Conservation (phyloP, 1,140 invertebrate genomes). For the Aphelinus atriplicis region DNA sequence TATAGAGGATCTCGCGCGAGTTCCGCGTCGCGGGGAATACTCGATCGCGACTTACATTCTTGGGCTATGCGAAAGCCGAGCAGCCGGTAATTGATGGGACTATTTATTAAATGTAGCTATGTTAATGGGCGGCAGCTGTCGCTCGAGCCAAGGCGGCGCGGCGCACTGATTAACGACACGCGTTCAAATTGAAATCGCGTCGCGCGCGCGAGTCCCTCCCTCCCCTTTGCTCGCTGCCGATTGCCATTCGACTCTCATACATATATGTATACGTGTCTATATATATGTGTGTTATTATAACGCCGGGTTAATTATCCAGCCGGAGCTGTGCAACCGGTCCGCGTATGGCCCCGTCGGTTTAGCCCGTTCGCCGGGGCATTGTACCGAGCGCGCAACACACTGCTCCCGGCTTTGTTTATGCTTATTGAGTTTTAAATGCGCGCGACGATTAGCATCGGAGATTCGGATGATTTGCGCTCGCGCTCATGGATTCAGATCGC, state of each 20-base stretch:
- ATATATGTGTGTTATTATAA: too few relatives aligned
- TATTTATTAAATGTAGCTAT: constrained; percentile 52
- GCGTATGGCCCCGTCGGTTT: too few relatives aligned
- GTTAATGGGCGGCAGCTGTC: constrained; percentile 48
- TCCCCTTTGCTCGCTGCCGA: not conserved
- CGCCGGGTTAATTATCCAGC: too few relatives aligned
- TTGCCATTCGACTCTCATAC: too few relatives aligned
- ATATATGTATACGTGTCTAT: too few relatives aligned
- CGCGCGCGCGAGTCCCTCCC: constrained; percentile 16
- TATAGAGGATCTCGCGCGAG: not conserved
- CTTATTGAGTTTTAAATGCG: constrained; percentile 8
- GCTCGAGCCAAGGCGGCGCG: constrained; percentile 30
- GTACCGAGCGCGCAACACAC: not conserved
- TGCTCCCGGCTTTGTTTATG: constrained; percentile 2
- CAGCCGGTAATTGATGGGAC: constrained; percentile 48
- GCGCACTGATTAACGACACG: not conserved
- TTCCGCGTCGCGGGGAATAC: constrained; percentile 3
- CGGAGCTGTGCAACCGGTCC: too few relatives aligned
- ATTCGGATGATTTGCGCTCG: constrained; percentile 16
- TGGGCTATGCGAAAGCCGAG: not conserved
- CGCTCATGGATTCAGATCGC: too few relatives aligned
- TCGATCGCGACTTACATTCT: too few relatives aligned
- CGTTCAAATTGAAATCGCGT: constrained; percentile 52
- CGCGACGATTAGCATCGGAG: constrained; percentile 18
- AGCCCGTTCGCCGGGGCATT: not conserved